Evolutionary conservation across 2,888 invertebrate genomes (phyloP), one percentile per base, ranked within the genome.

Genomic region (Spodoptera picta): DNA sequence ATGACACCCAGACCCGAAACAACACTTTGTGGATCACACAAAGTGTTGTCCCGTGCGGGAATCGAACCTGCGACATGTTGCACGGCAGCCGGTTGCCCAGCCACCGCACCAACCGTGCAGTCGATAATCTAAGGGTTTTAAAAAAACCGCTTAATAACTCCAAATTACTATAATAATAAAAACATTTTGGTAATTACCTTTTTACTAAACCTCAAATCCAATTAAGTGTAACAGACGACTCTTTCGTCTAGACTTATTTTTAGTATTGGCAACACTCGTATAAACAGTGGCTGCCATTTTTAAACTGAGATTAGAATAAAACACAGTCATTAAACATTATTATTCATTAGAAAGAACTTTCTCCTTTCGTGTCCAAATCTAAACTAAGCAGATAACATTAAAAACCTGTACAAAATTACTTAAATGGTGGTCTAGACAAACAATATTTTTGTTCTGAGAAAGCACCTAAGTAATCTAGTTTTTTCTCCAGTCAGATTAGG

Each of bases 341-440:
- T 72, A 79, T 73, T 60, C 79, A 70, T 78, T 61, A 78, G 59
- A 72, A 74, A 75, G 60, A 74, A 80, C 79, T 79, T 79, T 79
- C 79, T 73, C 65, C 36, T 54, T 49, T 62, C 69, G 63, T 60
- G 49, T 66, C 42, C 59, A 47, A 27, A 52, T 19, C 27, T 27
- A 27, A 27, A 27, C 4, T 27, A 27, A 27, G 5, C 41, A 27
- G 58, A 55, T 47, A 57, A 68, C 61, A 57, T 65, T 52, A 47
- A 65, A 62, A 57, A 60, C 46, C 19, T 43, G 41, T 52, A 53
- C 27, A 11, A 59, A 63, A 53, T 51, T 60, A 36, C 23, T 59
- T 55, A 36, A 36, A 24, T 27, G 27, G 7, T 36, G 36, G 36
- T 36, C 36, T 36, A 36, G 36, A 36, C 6, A 9, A 9, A 31